These are phyloP conservation scores for Rana temporaria DNA, from an alignment of 2,113 vertebrate species.

Conservation along the genomic window DNA sequence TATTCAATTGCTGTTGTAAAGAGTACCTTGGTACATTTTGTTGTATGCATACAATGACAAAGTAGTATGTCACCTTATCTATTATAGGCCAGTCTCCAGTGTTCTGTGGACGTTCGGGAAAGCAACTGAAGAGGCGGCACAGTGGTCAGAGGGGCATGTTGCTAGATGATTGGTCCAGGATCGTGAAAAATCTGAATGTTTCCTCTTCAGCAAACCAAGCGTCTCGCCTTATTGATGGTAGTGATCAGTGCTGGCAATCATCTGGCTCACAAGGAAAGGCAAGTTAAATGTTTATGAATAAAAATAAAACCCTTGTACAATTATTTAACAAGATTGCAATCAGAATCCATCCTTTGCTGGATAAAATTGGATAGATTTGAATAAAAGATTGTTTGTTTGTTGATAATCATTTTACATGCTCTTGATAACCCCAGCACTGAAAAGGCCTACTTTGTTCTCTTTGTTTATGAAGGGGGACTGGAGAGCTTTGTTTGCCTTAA, in stretches of 20 bases:
- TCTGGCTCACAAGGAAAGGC: conserved; percentile 98
- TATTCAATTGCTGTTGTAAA: too few species aligned
- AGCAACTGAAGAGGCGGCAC: conserved; percentile 90
- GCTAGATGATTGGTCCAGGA: conserved; percentile 94
- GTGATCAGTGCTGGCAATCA: conserved; percentile 97
- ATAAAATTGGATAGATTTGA: too few species aligned
- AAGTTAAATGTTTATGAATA: conserved; percentile 15
- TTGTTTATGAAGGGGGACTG: too few species aligned
- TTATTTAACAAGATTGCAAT: background rate
- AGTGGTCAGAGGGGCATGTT: conserved; percentile 90
- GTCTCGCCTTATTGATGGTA: conserved; percentile 88
- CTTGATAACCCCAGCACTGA: too few species aligned
- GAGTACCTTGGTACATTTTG: too few species aligned
- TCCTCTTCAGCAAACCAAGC: conserved; percentile 94
- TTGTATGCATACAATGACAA: too few species aligned
- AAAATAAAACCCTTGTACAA: background rate
- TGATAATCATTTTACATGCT: too few species aligned
- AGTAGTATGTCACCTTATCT: background rate
- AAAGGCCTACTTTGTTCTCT: too few species aligned
- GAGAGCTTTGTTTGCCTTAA: too few species aligned
- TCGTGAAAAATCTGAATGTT: conserved; percentile 91
- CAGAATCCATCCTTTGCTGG: too few species aligned
- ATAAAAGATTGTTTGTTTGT: too few species aligned
- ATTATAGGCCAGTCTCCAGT: conserved; percentile 88
- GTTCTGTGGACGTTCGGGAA: conserved; percentile 93